Conservation (phyloP, 1,140 invertebrate species). For the Drosophila serrata region DNA sequence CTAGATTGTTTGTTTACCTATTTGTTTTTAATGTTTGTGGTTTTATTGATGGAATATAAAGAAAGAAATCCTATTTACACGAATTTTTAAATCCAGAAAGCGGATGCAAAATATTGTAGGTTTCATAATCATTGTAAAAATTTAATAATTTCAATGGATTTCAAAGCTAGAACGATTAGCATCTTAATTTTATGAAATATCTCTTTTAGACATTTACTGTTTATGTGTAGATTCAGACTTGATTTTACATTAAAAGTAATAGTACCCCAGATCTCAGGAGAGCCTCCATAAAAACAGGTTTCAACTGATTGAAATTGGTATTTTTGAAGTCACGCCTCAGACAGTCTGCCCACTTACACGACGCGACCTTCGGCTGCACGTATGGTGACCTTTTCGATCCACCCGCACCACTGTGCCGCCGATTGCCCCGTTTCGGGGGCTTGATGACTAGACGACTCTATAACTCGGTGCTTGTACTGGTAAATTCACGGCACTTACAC, state of each 20-base stretch:
- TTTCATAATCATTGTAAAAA: background rate
- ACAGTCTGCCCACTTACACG: slow-evolving; percentile 8
- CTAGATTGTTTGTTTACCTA: slow-evolving; percentile 4
- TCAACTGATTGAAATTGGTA: background rate
- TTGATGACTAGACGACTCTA: slow-evolving; percentile 42
- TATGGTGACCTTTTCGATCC: slow-evolving; percentile 6
- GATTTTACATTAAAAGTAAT: background rate
- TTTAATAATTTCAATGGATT: too few species aligned
- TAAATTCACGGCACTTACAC: slow-evolving; percentile 38
- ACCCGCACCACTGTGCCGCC: slow-evolving; percentile 28
- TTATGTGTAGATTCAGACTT: too few species aligned
- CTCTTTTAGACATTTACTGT: too few species aligned
- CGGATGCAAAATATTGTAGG: background rate
- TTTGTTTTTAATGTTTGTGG: background rate
- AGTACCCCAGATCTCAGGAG: background rate
- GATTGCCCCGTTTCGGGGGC: slow-evolving; percentile 31
- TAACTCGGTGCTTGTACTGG: slow-evolving; percentile 16
- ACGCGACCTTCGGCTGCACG: slow-evolving; percentile 5
- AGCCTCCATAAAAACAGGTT: background rate
- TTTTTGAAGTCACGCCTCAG: slow-evolving; percentile 4
- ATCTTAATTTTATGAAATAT: too few species aligned
- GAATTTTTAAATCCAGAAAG: too few species aligned
- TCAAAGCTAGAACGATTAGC: too few species aligned
- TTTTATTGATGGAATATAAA: background rate
- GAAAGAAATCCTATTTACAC: background rate